A percentile compares a stretch with the other conserved stretches of the same genome.
phyloP scores from a whole-genome alignment of 35 echinoderm and acorn worm species.

The Eucidaris tribuloides region DNA sequence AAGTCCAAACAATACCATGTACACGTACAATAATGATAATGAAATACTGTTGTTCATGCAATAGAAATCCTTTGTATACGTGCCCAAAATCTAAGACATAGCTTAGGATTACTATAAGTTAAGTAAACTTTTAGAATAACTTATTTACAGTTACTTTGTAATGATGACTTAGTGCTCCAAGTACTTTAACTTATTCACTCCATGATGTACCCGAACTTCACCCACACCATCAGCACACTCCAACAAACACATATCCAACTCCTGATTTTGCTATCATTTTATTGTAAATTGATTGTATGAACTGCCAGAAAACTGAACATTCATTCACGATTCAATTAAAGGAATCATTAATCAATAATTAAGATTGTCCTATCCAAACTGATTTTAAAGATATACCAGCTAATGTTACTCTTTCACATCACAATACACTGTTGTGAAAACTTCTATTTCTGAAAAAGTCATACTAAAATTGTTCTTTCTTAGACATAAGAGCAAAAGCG shows the following conservation, averaged over 20 bases:
- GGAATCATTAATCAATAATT: too few species aligned
- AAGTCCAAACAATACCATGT: not conserved
- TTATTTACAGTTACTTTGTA: not conserved
- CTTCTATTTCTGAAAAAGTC: too few species aligned
- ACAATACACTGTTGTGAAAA: too few species aligned
- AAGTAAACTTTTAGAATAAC: not conserved
- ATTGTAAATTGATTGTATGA: not conserved
- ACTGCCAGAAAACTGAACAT: not conserved
- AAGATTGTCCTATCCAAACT: too few species aligned
- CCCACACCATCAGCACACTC: not conserved
- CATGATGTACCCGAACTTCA: not conserved
- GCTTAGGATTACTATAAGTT: not conserved
- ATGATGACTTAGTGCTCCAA: constrained; percentile 5
- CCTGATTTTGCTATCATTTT: not conserved
- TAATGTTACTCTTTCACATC: too few species aligned
- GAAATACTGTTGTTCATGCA: too few species aligned
- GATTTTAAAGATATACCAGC: too few species aligned
- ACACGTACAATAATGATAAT: not conserved
- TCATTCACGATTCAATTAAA: too few species aligned
- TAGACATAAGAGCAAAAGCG: not conserved
- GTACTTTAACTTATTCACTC: constrained; percentile 20
- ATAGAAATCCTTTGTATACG: too few species aligned
- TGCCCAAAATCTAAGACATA: too few species aligned
- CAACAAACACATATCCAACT: not conserved
- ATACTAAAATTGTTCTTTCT: not conserved